A percentile compares a stretch with the other conserved stretches of the same genome.
These are phyloP conservation scores for Cepaea nemoralis DNA, from an alignment of 1,140 invertebrate species.

Conservation along the genomic window DNA sequence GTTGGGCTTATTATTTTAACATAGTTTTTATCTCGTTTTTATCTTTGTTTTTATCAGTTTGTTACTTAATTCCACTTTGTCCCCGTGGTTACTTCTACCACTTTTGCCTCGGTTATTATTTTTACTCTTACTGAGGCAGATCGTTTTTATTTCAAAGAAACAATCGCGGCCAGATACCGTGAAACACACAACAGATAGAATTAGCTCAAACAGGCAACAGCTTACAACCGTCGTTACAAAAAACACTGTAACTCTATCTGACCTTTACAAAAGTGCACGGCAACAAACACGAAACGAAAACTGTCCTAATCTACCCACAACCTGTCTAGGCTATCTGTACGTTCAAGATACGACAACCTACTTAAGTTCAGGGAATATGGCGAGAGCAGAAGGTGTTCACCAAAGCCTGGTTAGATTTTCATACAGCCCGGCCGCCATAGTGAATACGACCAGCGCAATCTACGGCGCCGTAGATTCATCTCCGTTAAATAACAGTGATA, in stretches of 20 bases:
- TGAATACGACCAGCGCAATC: neutral
- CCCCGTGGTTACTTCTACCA: too few species aligned
- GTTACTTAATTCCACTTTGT: too few species aligned
- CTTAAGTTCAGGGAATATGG: neutral
- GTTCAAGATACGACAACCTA: neutral
- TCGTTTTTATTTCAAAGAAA: too few species aligned
- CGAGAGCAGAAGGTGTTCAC: neutral
- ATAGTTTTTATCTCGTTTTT: too few species aligned
- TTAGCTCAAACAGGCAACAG: too few species aligned
- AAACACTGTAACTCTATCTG: neutral
- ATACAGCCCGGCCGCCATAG: neutral
- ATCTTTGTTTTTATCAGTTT: too few species aligned
- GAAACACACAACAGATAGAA: too few species aligned
- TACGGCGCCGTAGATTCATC: neutral
- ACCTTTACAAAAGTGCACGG: neutral
- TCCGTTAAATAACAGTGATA: too few species aligned
- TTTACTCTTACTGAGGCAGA: too few species aligned
- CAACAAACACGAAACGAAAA: neutral
- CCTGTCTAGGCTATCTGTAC: neutral
- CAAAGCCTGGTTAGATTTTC: neutral
- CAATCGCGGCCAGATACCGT: too few species aligned
- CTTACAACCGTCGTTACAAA: neutral
- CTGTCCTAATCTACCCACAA: neutral
- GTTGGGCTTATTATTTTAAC: too few species aligned
- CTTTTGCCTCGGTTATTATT: too few species aligned